phyloP scores from a whole-genome alignment of 2,797 vertebrate genomes.

The Oreonectes daqikongensis region DNA sequence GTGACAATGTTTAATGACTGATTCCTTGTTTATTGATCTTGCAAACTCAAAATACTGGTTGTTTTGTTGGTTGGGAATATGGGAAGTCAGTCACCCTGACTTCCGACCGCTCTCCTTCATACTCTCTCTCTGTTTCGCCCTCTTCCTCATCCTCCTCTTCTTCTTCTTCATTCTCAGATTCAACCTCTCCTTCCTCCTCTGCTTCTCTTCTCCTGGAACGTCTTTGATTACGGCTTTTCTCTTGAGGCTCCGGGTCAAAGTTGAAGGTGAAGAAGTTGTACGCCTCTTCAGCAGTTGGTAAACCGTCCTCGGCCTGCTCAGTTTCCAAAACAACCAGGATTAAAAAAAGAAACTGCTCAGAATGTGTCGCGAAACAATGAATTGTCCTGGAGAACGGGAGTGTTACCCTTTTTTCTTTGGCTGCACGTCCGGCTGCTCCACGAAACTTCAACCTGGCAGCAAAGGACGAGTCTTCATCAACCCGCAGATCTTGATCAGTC shows the following conservation, averaged over 20 bases:
- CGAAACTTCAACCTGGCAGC: constrained; percentile 77
- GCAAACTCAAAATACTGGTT: too few species aligned
- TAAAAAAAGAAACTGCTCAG: not conserved
- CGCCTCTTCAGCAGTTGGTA: constrained; percentile 85
- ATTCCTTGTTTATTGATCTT: not conserved
- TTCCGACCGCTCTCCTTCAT: constrained; percentile 70
- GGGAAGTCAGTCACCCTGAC: constrained; percentile 65
- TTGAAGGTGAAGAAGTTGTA: constrained; percentile 93
- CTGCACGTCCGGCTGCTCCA: constrained; percentile 74
- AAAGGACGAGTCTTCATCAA: constrained; percentile 63
- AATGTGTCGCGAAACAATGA: not conserved
- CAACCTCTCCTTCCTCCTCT: constrained; percentile 59
- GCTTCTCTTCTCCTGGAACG: constrained; percentile 58
- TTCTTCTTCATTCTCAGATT: constrained; percentile 60
- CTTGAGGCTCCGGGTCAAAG: constrained; percentile 83
- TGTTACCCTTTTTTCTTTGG: constrained; percentile 68
- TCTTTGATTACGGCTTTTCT: constrained; percentile 58
- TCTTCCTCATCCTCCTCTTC: constrained; percentile 44
- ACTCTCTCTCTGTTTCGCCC: constrained; percentile 46
- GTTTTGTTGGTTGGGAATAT: not conserved
- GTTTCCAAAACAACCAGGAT: not conserved
- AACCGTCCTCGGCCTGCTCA: constrained; percentile 72
- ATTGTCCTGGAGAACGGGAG: not conserved
- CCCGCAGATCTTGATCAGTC: constrained; percentile 58
- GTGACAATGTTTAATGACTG: not conserved